A percentile compares a stretch with the other conserved stretches of the same genome.
Conservation (phyloP, 2,888 invertebrate species). For the Myopa tessellatipennis region DNA sequence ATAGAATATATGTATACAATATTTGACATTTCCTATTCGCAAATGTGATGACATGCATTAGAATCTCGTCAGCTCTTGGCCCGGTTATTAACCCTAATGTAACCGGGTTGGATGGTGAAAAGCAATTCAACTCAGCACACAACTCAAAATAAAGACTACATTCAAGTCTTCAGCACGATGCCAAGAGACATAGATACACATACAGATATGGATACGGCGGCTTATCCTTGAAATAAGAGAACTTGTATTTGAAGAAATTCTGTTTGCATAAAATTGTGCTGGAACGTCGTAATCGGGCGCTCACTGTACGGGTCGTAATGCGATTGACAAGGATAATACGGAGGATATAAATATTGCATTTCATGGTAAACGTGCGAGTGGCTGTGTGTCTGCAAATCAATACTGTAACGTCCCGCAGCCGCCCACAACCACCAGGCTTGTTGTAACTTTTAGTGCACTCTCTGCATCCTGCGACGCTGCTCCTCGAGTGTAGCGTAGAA, state of each 20-base stretch:
- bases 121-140: background rate
- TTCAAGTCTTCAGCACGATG: too few species aligned
- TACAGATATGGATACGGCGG: background rate
- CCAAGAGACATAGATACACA: background rate
- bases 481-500: background rate
- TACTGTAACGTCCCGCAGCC: background rate
- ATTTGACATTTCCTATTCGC: background rate
- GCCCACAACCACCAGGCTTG: background rate
- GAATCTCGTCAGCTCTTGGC: background rate
- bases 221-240: constrained; percentile 1
- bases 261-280: constrained; percentile 5
- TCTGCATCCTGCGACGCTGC: too few species aligned
- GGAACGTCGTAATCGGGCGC: background rate
- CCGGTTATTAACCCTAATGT: background rate
- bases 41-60: background rate
- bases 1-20: background rate
- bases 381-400: constrained; percentile 3
- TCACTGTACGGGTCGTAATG: constrained; percentile 20
- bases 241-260: background rate
- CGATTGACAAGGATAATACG: constrained; percentile 33
- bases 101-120: background rate
- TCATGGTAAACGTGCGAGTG: constrained; percentile 2
- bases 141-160: background rate
- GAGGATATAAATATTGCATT: constrained; percentile 21
- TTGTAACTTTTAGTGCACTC: background rate